Evolutionary conservation across 2,113 vertebrate genomes (phyloP).

Genomic region (Grammomys dolichurus): DNA sequence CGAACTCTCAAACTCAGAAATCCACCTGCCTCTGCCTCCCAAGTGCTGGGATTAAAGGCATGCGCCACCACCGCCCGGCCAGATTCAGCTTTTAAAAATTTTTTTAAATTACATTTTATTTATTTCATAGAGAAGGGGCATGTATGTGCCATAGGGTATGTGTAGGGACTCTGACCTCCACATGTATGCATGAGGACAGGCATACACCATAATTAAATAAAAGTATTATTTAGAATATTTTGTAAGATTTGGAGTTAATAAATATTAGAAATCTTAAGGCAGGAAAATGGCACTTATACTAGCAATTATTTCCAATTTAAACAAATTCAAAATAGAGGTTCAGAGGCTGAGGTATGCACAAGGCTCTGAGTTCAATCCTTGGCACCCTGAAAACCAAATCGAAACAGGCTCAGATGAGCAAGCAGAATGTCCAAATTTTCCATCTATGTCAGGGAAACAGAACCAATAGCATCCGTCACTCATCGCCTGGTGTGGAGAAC

Average conservation of each 20-base stretch:
- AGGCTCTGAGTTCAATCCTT: neutral
- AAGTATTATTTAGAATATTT: neutral
- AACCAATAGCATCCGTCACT: neutral
- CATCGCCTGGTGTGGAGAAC: neutral
- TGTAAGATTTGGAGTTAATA: neutral
- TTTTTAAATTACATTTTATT: neutral
- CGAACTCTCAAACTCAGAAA: neutral
- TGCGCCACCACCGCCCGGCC: neutral
- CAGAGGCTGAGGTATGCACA: neutral
- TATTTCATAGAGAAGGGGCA: neutral
- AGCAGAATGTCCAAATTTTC: constrained; percentile 33
- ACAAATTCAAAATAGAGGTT: constrained; percentile 47
- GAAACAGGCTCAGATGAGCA: neutral
- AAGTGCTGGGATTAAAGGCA: too few species aligned
- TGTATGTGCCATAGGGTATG: neutral
- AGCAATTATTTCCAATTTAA: constrained; percentile 13
- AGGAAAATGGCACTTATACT: constrained; percentile 15
- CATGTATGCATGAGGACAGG: too few species aligned
- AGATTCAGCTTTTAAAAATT: neutral
- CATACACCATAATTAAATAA: neutral
- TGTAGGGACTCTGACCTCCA: neutral
- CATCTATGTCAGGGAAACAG: constrained; percentile 6
- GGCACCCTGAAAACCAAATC: neutral
- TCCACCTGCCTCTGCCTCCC: neutral
- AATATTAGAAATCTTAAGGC: constrained; percentile 22